Evolutionary conservation across 2,113 vertebrate genomes (phyloP), one percentile per base, ranked within the genome.

Genomic region (Tapirus terrestris): DNA sequence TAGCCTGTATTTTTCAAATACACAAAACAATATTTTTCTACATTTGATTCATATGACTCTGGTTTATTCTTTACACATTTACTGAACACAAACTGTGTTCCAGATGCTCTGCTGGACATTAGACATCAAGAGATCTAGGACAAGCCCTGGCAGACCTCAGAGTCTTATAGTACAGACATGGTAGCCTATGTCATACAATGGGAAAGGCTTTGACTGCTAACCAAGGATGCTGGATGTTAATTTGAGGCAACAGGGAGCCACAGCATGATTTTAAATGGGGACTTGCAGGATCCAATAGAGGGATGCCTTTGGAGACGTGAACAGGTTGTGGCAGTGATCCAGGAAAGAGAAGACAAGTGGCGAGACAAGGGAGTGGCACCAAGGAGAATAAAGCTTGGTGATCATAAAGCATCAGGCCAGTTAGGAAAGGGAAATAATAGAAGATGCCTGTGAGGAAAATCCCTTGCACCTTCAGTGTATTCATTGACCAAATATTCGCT

Each of bases 21-120:
- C 48, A 89, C 53, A 94, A 94, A 82, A 87, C 17, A 67, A 27
- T 90, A 63, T 96, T 85, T 97, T 89, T 67, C 45, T 51, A 63
- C 51, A 36, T 17, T n/a, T 43, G 61, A 85, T 60, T 96, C 82
- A 65, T 21, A 29, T 72, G 79, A 89, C 63, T 81, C 83, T 70
- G 39, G 70, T 65, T 80, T 80, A 88, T 80, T 95, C 39, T 89
- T 96, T 72, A 86, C 56, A 83, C 77, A 73, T 45, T 73, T 72
- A 67, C 61, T 65, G 45, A 94, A 43, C 5, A 31, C 18, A 67
- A 72, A 75, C 11, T 60, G 8, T 92, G 70, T 65, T 92, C 16
- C 45, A 2, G 17, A 29, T 81, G 61, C 48, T 79, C 27, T 29
- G 53, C 31, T 29, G 39, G 60, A 58, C 7, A 8, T 51, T 53